phyloP scores from a whole-genome alignment of 2,888 invertebrate genomes.

The Meiosimyza platycephala region DNA sequence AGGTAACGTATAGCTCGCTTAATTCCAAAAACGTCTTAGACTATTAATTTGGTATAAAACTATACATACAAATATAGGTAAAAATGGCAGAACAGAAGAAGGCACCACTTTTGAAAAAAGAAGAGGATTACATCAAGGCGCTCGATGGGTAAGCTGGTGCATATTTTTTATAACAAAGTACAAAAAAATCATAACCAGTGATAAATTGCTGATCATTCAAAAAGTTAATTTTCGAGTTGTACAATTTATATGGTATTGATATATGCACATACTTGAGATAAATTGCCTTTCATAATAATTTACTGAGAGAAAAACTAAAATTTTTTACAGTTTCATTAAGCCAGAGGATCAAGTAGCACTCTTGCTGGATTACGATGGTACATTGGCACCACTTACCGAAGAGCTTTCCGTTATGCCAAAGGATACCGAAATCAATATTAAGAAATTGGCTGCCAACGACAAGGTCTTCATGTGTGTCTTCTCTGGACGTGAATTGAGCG shows the following conservation, averaged over 20 bases:
- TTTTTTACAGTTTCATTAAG: constrained; percentile 68
- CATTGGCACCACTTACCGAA: constrained; percentile 79
- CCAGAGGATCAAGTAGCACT: constrained; percentile 77
- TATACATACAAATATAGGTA: constrained; percentile 35
- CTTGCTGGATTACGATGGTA: constrained; percentile 81
- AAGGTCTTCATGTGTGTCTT: constrained; percentile 80
- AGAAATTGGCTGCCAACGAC: constrained; percentile 76
- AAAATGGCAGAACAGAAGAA: constrained; percentile 67
- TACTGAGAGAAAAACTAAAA: background rate
- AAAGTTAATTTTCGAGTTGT: background rate
- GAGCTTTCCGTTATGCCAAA: constrained; percentile 75
- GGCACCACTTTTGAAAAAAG: constrained; percentile 65
- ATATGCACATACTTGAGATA: too few relatives aligned
- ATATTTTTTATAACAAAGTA: background rate
- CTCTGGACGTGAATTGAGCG: constrained; percentile 79
- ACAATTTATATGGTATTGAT: too few relatives aligned
- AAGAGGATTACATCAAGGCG: constrained; percentile 65
- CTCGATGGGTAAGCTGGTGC: constrained; percentile 60
- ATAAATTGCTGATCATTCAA: background rate
- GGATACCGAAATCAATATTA: constrained; percentile 77
- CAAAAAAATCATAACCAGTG: background rate
- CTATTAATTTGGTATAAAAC: constrained; percentile 2
- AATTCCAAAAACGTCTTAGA: background rate
- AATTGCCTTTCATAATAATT: too few relatives aligned
- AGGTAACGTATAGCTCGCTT: constrained; percentile 31